phyloP scores from a whole-genome alignment of 2,113 vertebrate genomes.

The Nothobranchius furzeri region DNA sequence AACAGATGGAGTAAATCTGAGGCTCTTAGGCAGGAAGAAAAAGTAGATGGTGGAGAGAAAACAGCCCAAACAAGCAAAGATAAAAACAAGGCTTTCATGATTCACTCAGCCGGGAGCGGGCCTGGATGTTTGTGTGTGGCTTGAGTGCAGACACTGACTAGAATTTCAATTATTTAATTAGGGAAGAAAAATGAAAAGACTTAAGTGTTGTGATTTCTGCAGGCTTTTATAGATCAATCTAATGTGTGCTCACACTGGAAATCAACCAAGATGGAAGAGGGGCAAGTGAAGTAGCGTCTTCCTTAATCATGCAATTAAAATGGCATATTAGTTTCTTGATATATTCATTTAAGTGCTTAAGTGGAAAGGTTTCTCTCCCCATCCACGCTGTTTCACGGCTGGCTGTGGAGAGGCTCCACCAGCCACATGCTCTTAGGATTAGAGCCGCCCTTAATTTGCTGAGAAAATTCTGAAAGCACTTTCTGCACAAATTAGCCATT shows the following conservation, averaged over 20 bases:
- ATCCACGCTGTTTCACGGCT: conserved; percentile 82
- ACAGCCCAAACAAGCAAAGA: conserved; percentile 54
- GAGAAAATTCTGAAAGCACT: conserved; percentile 82
- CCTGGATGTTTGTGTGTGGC: conserved; percentile 85
- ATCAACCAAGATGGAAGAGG: conserved; percentile 94
- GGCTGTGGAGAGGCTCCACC: conserved; percentile 82
- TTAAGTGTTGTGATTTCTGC: conserved; percentile 99
- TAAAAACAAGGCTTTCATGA: conserved; percentile 74
- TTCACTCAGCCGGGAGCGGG: conserved; percentile 67
- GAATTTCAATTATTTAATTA: conserved; percentile 99
- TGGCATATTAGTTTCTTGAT: conserved; percentile 99
- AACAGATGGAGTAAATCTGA: conserved; percentile 85
- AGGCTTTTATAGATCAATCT: conserved; percentile 97
- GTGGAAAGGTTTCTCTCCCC: conserved; percentile 99
- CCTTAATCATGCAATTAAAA: conserved; percentile 99
- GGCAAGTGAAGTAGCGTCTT: conserved; percentile 97
- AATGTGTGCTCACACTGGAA: conserved; percentile 95
- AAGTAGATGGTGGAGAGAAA: conserved; percentile 41
- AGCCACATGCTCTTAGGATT: conserved; percentile 84
- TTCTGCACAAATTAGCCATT: conserved; percentile 82
- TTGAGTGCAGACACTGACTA: conserved; percentile 99
- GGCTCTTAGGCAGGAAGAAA: conserved; percentile 75
- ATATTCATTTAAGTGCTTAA: conserved; percentile 99
- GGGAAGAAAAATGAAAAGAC: conserved; percentile 97
- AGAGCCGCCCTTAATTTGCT: conserved; percentile 78